phyloP scores from a whole-genome alignment of 1,140 invertebrate species.

The Leucophenga varia region DNA sequence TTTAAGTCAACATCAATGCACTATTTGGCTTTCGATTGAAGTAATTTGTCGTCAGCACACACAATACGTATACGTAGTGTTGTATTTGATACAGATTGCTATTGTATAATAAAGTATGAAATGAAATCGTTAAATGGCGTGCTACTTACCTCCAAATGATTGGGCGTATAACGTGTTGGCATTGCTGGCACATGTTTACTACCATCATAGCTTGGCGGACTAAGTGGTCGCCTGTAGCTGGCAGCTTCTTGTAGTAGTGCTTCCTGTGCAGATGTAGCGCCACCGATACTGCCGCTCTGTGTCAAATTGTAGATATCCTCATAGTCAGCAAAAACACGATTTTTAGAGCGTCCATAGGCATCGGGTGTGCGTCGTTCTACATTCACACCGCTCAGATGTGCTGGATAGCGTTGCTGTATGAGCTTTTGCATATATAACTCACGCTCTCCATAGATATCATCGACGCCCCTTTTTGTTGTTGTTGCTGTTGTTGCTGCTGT shows the following conservation, averaged over 20 bases:
- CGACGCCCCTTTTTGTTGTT: slow-evolving; percentile 32
- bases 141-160: slow-evolving; percentile 54
- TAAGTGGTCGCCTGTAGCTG: slow-evolving; percentile 54
- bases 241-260: slow-evolving; percentile 47
- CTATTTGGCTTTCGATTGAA: no score
- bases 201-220: slow-evolving; percentile 55
- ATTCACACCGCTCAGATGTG: slow-evolving; percentile 23
- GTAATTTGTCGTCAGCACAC: no score
- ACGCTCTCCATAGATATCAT: slow-evolving; percentile 50
- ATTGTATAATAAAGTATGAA: no score
- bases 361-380: slow-evolving; percentile 76
- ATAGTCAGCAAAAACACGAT: slow-evolving; percentile 68
- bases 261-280: slow-evolving; percentile 33
- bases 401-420: slow-evolving; percentile 40
- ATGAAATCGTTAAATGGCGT: no score
- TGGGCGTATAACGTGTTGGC: slow-evolving; percentile 53
- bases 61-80: no score
- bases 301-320: slow-evolving; percentile 72
- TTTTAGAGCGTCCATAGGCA: slow-evolving; percentile 71
- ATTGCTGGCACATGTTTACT: slow-evolving; percentile 48
- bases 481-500: slow-evolving; percentile 16
- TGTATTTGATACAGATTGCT: no score
- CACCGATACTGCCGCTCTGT: slow-evolving; percentile 24
- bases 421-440: slow-evolving; percentile 53
- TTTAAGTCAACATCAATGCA: no score